phyloP scores from a whole-genome alignment of 2,888 invertebrate species.

The Drosophila stalkeri region DNA sequence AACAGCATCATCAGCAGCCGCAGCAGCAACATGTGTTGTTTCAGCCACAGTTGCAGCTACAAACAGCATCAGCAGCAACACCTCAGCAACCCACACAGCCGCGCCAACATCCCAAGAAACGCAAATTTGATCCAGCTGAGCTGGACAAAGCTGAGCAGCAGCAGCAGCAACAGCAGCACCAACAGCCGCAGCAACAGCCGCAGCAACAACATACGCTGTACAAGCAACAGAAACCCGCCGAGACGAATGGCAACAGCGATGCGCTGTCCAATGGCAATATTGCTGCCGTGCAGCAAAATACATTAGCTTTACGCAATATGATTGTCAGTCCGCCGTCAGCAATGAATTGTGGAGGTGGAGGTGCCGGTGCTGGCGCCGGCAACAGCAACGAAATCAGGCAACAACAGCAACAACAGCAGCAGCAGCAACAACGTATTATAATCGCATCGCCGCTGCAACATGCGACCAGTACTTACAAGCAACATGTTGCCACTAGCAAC shows the following conservation, averaged over 20 bases:
- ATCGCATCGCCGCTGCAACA: conserved; percentile 70
- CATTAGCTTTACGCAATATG: conserved; percentile 63
- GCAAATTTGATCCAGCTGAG: conserved; percentile 86
- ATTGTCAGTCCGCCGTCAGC: conserved; percentile 63
- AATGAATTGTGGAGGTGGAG: conserved; percentile 61
- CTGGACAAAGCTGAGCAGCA: conserved; percentile 82
- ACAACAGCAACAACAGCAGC: conserved; percentile 59
- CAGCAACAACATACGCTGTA: conserved; percentile 57
- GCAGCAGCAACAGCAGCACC: conserved; percentile 37
- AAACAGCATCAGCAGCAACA: conserved; percentile 86
- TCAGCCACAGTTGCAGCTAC: conserved; percentile 76
- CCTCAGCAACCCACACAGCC: conserved; percentile 87
- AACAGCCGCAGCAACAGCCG: conserved; percentile 44
- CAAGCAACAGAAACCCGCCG: conserved; percentile 71
- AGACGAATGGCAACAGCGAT: conserved; percentile 65
- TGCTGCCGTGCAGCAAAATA: conserved; percentile 69
- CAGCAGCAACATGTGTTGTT: conserved; percentile 91
- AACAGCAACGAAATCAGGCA: conserved; percentile 64
- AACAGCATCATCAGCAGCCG: conserved; percentile 86
- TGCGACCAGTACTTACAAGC: conserved; percentile 76
- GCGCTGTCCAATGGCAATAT: conserved; percentile 73
- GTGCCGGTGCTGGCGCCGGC: conserved; percentile 73
- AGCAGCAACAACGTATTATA: conserved; percentile 68
- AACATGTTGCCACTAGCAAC: conserved; percentile 66
- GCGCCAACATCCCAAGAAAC: conserved; percentile 96